These are phyloP conservation scores for Drosophila neotestacea DNA, from an alignment of 2,888 invertebrate species.

Conservation along the genomic window DNA sequence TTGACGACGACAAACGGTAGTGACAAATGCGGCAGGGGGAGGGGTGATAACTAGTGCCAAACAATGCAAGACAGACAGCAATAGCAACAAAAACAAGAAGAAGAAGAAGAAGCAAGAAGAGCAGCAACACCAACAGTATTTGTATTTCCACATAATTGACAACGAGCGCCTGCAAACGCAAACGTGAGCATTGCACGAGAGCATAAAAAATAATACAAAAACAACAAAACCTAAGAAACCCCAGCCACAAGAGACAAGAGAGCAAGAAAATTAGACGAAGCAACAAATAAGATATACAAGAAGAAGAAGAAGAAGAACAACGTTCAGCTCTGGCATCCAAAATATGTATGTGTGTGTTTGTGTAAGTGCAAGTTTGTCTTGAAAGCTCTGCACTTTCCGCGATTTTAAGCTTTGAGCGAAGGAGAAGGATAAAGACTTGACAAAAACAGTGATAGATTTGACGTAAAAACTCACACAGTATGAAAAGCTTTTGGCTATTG, in stretches of 20 bases:
- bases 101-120: conserved; percentile 1
- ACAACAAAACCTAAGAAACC: conserved; percentile 3
- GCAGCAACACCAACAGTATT: conserved; percentile 39
- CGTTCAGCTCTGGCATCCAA: conserved; percentile 9
- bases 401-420: conserved; percentile 1
- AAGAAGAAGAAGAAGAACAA: conserved; percentile 1
- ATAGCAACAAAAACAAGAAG: conserved; percentile 14
- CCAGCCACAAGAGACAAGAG: conserved; percentile 34
- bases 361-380: conserved; percentile 19
- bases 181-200: conserved; percentile 42
- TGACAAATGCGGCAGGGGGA: conserved; percentile 46
- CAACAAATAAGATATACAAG: conserved; percentile 34
- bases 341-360: conserved; percentile 2
- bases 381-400: conserved; percentile 23
- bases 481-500: conserved; percentile 29
- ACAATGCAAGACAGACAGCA: conserved; percentile 53
- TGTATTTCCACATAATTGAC: conserved; percentile 61
- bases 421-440: background rate
- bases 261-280: conserved; percentile 45
- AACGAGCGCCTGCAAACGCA: conserved; percentile 55
- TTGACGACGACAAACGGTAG: conserved; percentile 44
- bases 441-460: background rate
- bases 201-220: conserved; percentile 23
- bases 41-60: conserved; percentile 57
- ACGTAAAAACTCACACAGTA: background rate